Evolutionary conservation across 2,888 invertebrate genomes (phyloP).

Genomic region (Apodemia duryi): DNA sequence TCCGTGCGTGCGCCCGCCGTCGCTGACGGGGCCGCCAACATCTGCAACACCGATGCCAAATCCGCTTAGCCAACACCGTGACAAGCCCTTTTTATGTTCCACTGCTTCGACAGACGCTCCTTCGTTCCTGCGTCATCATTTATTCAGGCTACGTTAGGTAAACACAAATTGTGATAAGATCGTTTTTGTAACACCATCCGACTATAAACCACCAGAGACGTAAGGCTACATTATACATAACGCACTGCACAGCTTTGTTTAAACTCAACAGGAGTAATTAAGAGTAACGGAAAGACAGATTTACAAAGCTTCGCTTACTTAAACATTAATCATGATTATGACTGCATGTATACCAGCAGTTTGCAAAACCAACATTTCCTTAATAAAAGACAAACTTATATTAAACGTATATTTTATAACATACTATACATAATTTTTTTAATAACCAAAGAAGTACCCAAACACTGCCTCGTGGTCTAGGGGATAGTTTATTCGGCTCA

Average conservation of each 20-base stretch:
- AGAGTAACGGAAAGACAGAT: background rate
- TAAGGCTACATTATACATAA: background rate
- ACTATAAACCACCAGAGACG: background rate
- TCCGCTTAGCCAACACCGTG: slow-evolving; percentile 15
- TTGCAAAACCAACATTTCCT: too few species aligned
- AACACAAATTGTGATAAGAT: background rate
- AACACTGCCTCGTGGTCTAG: too few species aligned
- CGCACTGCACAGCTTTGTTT: background rate
- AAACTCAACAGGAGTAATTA: background rate
- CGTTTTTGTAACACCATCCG: background rate
- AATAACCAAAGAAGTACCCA: too few species aligned
- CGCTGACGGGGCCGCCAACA: slow-evolving; percentile 55
- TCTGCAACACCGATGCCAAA: slow-evolving; percentile 55
- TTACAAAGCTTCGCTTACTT: background rate
- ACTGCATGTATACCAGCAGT: too few species aligned
- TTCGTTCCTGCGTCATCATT: background rate
- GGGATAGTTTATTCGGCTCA: too few species aligned
- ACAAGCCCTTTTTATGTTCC: background rate
- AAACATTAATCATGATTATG: too few species aligned
- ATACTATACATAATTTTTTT: too few species aligned
- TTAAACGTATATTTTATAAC: too few species aligned
- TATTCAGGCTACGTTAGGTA: background rate
- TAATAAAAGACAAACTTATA: too few species aligned
- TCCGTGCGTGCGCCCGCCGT: slow-evolving; percentile 60
- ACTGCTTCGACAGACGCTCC: background rate